A percentile compares a stretch with the other conserved stretches of the same genome.
These are phyloP conservation scores for Phthorimaea operculella DNA, from an alignment of 1,140 invertebrate species.

Conservation along the genomic window DNA sequence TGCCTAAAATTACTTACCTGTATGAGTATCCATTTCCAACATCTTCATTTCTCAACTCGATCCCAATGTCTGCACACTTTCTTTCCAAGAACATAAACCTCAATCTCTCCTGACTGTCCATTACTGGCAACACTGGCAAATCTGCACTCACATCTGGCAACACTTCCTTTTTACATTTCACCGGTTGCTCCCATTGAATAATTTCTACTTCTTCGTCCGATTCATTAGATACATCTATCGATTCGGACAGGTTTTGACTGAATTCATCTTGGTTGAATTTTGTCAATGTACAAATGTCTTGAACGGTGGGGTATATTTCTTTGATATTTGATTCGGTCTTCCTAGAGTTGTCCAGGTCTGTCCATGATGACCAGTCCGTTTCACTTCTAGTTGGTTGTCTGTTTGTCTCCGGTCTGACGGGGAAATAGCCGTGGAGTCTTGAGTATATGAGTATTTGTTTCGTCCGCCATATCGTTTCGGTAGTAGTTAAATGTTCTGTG, in stretches of 20 bases:
- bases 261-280: conserved; percentile 28
- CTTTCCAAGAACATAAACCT: conserved; percentile 49
- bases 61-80: conserved; percentile 50
- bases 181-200: conserved; percentile 15
- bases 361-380: conserved; percentile 40
- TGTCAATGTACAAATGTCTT: conserved; percentile 24
- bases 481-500: conserved; percentile 19
- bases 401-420: conserved; percentile 27
- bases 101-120: conserved; percentile 39
- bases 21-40: conserved; percentile 54
- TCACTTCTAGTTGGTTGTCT: conserved; percentile 11
- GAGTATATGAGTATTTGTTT: conserved; percentile 58
- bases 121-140: conserved; percentile 44
- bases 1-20: conserved; percentile 30
- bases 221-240: conserved; percentile 21
- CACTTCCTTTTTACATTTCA: conserved; percentile 23
- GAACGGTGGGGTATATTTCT: conserved; percentile 28
- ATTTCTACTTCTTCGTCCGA: conserved; percentile 57
- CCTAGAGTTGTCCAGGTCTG: conserved; percentile 27
- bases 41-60: conserved; percentile 58
- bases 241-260: conserved; percentile 2
- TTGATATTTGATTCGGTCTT: conserved; percentile 31
- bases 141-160: conserved; percentile 5
- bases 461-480: conserved; percentile 45
- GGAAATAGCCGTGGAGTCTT: conserved; percentile 52